Evolutionary conservation across 2,888 invertebrate genomes (phyloP), one percentile per base, ranked within the genome.

Genomic region (Trileptium ribeirensis): DNA sequence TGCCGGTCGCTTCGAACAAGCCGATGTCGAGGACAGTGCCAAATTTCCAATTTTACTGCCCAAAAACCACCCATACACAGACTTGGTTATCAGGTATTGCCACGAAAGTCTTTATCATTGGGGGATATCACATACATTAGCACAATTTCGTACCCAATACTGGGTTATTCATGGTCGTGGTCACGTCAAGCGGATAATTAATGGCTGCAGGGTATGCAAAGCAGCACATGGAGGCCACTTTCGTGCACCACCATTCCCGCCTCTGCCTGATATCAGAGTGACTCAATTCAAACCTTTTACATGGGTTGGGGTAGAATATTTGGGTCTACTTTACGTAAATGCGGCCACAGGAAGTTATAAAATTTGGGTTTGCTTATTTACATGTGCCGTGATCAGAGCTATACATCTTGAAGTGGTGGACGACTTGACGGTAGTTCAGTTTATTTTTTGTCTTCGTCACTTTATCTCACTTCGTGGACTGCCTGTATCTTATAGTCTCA

Each of bases 321-420:
- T 74, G 29, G 74, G 74, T 24, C 74, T 33, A 19, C 15, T 74
- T 24, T 24, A n/a, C n/a, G n/a, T n/a, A n/a, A n/a, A n/a, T n/a
- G n/a, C n/a, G n/a, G n/a, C n/a, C n/a, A n/a, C n/a, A n/a, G n/a
- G n/a, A n/a, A n/a, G 33, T n/a, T 34, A 81, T 15, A 80, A 80
- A 29, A 24, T 79, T 15, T 80, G 80, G 79, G 24, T 80, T 31
- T 80, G 80, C 37, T 37, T 80, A n/a, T 81, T 80, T 34, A 80
- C 80, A 2, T 80, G 80, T 36, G 24, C 37, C 8, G 29, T 36
- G 24, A 36, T 37, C 79, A 74, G 79, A 79, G 79, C 79, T 15
- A 8, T 79, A 15, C 51, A 51, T 51, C 39, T 80, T n/a, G 80
- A 80, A 24, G 51, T 51, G 51, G 51, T 51, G 51, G 51, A 51